phyloP scores from a whole-genome alignment of 2,113 vertebrate genomes.

The Tachycineta bicolor region DNA sequence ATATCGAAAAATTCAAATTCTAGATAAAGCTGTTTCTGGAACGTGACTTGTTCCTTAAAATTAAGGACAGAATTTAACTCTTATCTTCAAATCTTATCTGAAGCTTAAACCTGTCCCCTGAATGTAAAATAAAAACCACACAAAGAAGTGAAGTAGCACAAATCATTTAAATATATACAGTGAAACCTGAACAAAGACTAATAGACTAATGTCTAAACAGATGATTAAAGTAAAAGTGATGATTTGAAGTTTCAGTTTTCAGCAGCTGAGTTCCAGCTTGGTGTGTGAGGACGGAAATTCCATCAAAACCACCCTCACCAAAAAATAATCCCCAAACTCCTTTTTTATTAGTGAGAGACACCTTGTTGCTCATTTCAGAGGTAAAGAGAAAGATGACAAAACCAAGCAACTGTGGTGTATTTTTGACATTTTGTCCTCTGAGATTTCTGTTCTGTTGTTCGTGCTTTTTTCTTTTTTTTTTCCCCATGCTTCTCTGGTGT shows the following conservation, averaged over 20 bases:
- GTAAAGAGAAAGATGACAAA: neutral
- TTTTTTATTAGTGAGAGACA: neutral
- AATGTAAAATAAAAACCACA: neutral
- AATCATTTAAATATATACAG: neutral
- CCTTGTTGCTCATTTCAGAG: neutral
- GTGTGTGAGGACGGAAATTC: neutral
- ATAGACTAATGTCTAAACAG: neutral
- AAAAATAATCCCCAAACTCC: neutral
- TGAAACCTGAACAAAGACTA: neutral
- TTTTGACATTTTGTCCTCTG: neutral
- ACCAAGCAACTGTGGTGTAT: neutral
- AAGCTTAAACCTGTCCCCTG: neutral
- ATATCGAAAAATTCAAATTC: slow-evolving; percentile 16
- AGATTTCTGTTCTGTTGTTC: neutral
- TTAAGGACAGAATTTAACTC: neutral
- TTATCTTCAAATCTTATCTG: neutral
- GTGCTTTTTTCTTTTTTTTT: neutral
- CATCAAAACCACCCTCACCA: neutral
- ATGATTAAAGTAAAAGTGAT: neutral
- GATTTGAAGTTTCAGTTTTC: neutral
- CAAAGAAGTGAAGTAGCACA: neutral
- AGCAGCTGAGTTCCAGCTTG: neutral
- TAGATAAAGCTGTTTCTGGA: slow-evolving; percentile 66
- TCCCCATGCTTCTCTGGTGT: neutral
- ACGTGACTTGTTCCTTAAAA: slow-evolving; percentile 3